Evolutionary conservation across 2,888 invertebrate species (phyloP).

Genomic region (Ichneumon xanthorius): DNA sequence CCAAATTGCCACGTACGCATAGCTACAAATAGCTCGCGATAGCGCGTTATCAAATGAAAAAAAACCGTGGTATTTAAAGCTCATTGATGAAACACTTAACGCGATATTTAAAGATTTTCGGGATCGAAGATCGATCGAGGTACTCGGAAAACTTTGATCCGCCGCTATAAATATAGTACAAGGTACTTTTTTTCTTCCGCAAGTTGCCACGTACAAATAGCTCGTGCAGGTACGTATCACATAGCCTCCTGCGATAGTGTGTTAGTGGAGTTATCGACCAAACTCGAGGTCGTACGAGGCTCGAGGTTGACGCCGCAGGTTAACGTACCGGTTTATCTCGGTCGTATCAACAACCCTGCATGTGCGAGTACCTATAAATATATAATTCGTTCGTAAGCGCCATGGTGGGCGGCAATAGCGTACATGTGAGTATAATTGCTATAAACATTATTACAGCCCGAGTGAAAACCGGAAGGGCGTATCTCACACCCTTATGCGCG

Average conservation of each 20-base stretch:
- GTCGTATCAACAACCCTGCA: constrained; percentile 44
- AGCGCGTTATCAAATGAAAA: too few relatives aligned
- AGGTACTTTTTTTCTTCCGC: not conserved
- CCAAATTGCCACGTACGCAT: too few relatives aligned
- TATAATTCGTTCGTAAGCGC: constrained; percentile 34
- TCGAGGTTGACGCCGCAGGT: constrained; percentile 63
- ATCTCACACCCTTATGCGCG: not conserved
- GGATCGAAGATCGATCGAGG: not conserved
- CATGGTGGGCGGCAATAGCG: not conserved
- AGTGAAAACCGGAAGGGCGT: not conserved
- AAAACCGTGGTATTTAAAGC: too few relatives aligned
- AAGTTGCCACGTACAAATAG: constrained; percentile 14
- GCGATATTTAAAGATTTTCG: not conserved
- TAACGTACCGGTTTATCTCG: constrained; percentile 64
- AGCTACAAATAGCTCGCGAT: too few relatives aligned
- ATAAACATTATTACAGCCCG: not conserved
- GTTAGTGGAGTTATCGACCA: constrained; percentile 71
- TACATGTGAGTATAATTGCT: not conserved
- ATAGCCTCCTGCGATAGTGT: constrained; percentile 51
- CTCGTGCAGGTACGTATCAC: constrained; percentile 30
- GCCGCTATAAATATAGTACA: not conserved
- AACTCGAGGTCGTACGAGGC: constrained; percentile 70
- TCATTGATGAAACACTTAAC: not conserved
- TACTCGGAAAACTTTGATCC: not conserved
- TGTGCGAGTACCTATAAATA: constrained; percentile 5